Evolutionary conservation across 2,888 invertebrate species (phyloP).

Genomic region (Julus scandinavius): DNA sequence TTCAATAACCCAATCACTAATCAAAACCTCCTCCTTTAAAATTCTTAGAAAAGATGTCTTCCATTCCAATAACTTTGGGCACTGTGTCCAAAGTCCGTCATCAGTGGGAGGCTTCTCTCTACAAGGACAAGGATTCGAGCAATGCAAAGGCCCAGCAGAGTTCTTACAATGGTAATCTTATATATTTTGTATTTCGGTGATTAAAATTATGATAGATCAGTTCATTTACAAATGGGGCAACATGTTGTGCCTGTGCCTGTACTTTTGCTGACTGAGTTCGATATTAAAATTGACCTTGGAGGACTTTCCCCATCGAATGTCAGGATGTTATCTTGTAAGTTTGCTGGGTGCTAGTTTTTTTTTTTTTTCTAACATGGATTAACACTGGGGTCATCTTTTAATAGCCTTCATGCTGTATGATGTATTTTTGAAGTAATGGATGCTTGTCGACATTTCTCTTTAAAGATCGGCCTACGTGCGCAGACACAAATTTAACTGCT

Average conservation of each 20-base stretch:
- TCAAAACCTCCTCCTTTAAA: not conserved
- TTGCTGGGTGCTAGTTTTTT: not conserved
- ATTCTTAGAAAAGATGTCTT: slow-evolving; percentile 51
- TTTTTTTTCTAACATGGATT: not conserved
- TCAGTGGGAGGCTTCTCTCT: slow-evolving; percentile 28
- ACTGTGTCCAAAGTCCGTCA: slow-evolving; percentile 51
- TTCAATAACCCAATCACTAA: too few species aligned
- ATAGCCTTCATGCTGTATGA: not conserved
- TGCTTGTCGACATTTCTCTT: not conserved
- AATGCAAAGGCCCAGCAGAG: slow-evolving; percentile 45
- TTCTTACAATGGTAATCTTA: slow-evolving; percentile 50
- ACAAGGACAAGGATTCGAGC: slow-evolving; percentile 41
- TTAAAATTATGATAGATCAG: not conserved
- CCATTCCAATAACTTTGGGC: slow-evolving; percentile 53
- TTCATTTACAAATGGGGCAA: slow-evolving; percentile 13
- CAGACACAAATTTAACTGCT: not conserved
- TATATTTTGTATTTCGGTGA: slow-evolving; percentile 12
- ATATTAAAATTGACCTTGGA: slow-evolving; percentile 6
- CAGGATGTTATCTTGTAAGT: not conserved
- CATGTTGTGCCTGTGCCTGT: not conserved
- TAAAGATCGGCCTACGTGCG: not conserved
- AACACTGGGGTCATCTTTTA: not conserved
- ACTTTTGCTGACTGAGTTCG: not conserved
- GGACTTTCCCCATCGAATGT: slow-evolving; percentile 24
- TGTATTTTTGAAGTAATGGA: not conserved